These are phyloP conservation scores for Microcebus ravelobensis DNA, from an alignment of 2,113 vertebrate genomes.

Conservation along the genomic window DNA sequence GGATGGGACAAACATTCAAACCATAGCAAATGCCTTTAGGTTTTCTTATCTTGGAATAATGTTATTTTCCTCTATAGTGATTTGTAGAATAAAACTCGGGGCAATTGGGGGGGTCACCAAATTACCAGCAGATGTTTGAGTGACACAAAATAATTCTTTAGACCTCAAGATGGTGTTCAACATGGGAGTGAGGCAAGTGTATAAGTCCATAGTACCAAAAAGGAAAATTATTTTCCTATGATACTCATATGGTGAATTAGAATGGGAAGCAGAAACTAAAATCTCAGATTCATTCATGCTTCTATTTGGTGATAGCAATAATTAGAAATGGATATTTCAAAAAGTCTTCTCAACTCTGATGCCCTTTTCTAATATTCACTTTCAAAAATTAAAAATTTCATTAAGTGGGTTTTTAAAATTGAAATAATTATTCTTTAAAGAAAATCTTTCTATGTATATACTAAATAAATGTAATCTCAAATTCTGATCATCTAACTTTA, in stretches of 20 bases:
- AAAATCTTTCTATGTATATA: background rate
- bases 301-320: background rate
- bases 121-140: conserved; percentile 45
- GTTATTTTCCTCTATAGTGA: background rate
- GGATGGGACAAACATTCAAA: background rate
- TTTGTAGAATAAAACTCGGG: background rate
- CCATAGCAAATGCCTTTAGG: background rate
- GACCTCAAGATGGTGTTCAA: background rate
- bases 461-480: background rate
- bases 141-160: background rate
- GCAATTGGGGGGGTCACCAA: background rate
- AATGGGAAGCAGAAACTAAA: conserved; percentile 4
- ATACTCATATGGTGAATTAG: background rate
- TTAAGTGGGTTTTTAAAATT: conserved; percentile 38
- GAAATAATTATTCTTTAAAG: conserved; percentile 39
- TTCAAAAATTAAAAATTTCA: conserved; percentile 31
- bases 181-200: background rate
- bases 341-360: background rate
- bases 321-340: conserved; percentile 30
- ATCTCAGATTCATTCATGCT: background rate
- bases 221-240: conserved; percentile 11
- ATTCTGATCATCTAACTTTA: background rate
- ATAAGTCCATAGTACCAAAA: background rate
- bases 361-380: background rate
- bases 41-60: conserved; percentile 36